Percentiles rank a stretch among this genome's conserved stretches.
Conservation (phyloP, 2,113 vertebrate genomes). For the Ameiurus melas region DNA sequence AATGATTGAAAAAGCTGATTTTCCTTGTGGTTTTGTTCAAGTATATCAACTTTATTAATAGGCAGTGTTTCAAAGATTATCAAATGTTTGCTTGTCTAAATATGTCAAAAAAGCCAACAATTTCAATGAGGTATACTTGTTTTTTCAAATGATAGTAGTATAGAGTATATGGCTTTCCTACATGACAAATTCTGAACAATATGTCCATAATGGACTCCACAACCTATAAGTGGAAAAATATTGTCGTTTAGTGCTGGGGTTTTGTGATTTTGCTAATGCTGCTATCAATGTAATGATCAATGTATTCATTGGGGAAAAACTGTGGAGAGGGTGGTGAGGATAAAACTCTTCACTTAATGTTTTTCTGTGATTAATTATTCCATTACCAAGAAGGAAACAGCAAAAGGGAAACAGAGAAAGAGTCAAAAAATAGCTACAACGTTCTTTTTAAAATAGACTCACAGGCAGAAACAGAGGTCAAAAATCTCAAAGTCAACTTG, state of each 20-base stretch:
- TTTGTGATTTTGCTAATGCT: not conserved
- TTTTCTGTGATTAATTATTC: not conserved
- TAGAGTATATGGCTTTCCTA: not conserved
- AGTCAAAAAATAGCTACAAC: not conserved
- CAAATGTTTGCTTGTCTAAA: too few species aligned
- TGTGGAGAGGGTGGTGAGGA: not conserved
- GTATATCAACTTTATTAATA: too few species aligned
- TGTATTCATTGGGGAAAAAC: not conserved
- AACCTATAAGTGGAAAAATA: not conserved
- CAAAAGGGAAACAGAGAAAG: conserved; percentile 15
- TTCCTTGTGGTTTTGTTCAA: too few species aligned
- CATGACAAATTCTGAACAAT: not conserved
- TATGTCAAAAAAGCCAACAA: too few species aligned
- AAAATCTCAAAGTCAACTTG: not conserved
- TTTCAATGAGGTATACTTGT: too few species aligned
- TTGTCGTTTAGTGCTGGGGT: not conserved
- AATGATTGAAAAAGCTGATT: too few species aligned
- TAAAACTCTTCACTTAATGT: not conserved
- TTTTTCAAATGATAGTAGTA: too few species aligned
- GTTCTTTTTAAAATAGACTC: not conserved
- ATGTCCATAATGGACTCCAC: not conserved
- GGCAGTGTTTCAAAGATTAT: too few species aligned
- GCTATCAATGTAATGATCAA: not conserved
- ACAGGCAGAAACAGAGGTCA: not conserved
- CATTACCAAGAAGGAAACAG: not conserved